These are phyloP conservation scores for Agelaius phoeniceus DNA, from an alignment of 2,113 vertebrate species.

Conservation along the genomic window DNA sequence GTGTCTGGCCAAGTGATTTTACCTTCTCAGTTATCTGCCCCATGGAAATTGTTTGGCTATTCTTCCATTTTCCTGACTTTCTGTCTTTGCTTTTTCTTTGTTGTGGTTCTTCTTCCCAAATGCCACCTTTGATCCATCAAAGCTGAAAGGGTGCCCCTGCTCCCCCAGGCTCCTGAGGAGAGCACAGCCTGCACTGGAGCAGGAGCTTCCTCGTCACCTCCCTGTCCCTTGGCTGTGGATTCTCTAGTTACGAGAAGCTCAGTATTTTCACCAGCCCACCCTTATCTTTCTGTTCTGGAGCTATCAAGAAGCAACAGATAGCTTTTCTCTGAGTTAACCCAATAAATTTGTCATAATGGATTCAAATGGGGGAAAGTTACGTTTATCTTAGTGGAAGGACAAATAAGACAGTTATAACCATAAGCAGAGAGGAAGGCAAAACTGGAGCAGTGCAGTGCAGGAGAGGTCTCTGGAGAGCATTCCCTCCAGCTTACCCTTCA, in stretches of 20 bases:
- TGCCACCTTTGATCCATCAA: not conserved
- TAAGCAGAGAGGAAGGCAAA: not conserved
- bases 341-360: not conserved
- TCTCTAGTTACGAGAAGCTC: not conserved
- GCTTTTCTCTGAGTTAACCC: not conserved
- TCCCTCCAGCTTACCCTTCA: not conserved
- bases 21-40: not conserved
- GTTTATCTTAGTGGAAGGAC: not conserved
- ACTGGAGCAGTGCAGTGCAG: not conserved
- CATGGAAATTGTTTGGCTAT: not conserved
- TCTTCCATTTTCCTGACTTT: not conserved
- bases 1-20: not conserved
- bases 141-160: not conserved
- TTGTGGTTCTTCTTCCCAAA: not conserved
- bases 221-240: not conserved
- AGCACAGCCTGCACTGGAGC: not conserved
- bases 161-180: not conserved
- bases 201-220: rapidly evolving
- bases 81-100: not conserved
- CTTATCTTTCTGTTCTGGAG: slow-evolving; percentile 7
- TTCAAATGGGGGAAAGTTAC: not conserved
- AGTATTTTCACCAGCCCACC: not conserved
- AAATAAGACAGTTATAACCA: not conserved
- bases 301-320: not conserved
- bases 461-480: not conserved